Evolutionary conservation across 2,797 vertebrate species (phyloP), one percentile per base, ranked within the genome.

Genomic region (Alfaro cultratus): DNA sequence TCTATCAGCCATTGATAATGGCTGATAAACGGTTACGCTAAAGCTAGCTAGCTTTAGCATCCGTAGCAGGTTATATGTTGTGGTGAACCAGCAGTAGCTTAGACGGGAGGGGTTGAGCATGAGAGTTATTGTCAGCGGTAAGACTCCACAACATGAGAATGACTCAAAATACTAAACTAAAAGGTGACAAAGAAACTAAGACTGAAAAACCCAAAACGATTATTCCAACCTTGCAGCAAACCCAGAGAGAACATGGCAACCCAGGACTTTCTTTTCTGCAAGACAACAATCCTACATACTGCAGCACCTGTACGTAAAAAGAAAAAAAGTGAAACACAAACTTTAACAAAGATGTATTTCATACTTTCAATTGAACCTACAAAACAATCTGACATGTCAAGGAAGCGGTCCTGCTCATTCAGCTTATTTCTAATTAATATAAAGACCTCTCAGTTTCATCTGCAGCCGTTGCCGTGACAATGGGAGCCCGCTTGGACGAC

Each of bases 401-500:
- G 39, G 43, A 85, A 76, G 51, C 73, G 81, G 76, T 80, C 75
- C 77, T 10, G 70, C 78, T 89, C 80, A 76, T 80, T 55, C 75
- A 74, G 83, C 68, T 64, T 57, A 75, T 81, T 75, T 89, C 49
- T 79, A 81, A 87, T 83, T 18, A 79, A 83, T 82, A 57, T 82
- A 83, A 85, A 80, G 80, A 64, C 81, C 86, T 85, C 80, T 85
- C 78, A 80, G 81, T 36, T 83, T 85, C 85, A 71, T 85, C 80
- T 74, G 43, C 81, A 73, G 82, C 51, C 77, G 76, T 73, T 85
- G 78, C 78, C 79, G 80, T 85, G 90, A 86, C 80, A 76, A 78
- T 68, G 87, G 75, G 57, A 85, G 87, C 81, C 89, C 84, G 82
- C 76, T 34, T 77, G 90, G 91, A 88, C 80, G 47, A 82, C 83